phyloP scores from a whole-genome alignment of 2,113 vertebrate species.

The Erinaceus europaeus region DNA sequence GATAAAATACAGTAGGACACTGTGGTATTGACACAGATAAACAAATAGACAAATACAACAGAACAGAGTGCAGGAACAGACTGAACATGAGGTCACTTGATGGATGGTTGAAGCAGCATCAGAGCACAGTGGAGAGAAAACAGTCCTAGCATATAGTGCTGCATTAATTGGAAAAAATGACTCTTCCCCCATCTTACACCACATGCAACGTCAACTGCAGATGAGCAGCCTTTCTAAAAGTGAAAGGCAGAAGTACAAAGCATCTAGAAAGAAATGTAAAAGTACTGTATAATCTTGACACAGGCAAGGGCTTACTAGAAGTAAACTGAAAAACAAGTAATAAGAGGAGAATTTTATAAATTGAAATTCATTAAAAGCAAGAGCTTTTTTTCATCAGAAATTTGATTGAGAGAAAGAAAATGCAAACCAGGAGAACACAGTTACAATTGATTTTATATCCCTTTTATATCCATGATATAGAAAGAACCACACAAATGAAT shows the following conservation, averaged over 20 bases:
- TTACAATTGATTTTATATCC: not conserved
- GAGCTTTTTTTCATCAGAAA: slow-evolving; percentile 10
- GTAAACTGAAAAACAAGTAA: not conserved
- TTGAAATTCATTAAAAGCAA: slow-evolving; percentile 25
- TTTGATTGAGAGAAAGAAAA: slow-evolving; percentile 3
- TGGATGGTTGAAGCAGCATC: not conserved
- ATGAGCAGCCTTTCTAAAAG: not conserved
- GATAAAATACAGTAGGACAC: not conserved
- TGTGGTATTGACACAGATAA: not conserved
- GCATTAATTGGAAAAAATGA: not conserved
- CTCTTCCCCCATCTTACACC: not conserved
- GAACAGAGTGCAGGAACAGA: not conserved
- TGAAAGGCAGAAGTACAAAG: not conserved
- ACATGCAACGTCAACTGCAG: not conserved
- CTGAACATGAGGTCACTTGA: not conserved
- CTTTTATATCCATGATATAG: not conserved
- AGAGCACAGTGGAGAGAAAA: not conserved
- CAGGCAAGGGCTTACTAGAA: not conserved
- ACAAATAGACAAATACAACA: not conserved
- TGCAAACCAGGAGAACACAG: not conserved
- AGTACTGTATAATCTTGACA: not conserved
- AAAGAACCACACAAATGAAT: not conserved
- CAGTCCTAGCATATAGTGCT: not conserved
- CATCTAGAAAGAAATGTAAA: not conserved
- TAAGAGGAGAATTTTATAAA: not conserved